These are phyloP conservation scores for Napeogenes inachia DNA, from an alignment of 2,888 invertebrate genomes.

Conservation along the genomic window DNA sequence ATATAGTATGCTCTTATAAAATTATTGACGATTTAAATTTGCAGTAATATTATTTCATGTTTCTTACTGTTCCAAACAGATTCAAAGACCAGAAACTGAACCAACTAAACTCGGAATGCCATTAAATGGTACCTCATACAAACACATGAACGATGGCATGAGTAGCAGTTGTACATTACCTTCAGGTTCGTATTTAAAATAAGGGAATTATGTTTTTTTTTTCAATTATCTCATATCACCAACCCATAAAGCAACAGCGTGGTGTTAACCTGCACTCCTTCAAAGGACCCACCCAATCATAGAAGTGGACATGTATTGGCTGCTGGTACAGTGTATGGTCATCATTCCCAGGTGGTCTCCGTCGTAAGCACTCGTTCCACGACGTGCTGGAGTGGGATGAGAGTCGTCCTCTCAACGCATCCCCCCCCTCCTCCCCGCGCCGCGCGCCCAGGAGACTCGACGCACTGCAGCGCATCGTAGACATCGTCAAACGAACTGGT, in stretches of 20 bases:
- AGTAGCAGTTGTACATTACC: constrained; percentile 88
- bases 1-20: background rate
- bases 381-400: constrained; percentile 85
- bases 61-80: constrained; percentile 39
- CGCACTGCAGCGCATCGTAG: constrained; percentile 90
- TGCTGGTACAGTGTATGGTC: too few species aligned
- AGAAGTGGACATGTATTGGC: too few species aligned
- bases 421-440: constrained; percentile 80
- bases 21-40: background rate
- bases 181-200: constrained; percentile 49
- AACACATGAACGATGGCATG: constrained; percentile 81
- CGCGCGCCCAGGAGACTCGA: constrained; percentile 66
- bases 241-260: too few species aligned
- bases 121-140: constrained; percentile 67
- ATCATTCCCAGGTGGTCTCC: constrained; percentile 70
- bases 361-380: constrained; percentile 88
- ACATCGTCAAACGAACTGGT: constrained; percentile 90
- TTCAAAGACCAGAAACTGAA: constrained; percentile 71
- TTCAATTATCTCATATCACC: background rate
- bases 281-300: too few species aligned
- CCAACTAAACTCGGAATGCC: constrained; percentile 68
- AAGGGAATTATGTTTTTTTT: background rate
- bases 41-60: too few species aligned
- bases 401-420: constrained; percentile 62
- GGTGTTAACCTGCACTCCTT: too few species aligned